A percentile compares a stretch with the other conserved stretches of the same genome.
These are phyloP conservation scores for Erebia epiphron DNA, from an alignment of 2,888 invertebrate genomes.

Conservation along the genomic window DNA sequence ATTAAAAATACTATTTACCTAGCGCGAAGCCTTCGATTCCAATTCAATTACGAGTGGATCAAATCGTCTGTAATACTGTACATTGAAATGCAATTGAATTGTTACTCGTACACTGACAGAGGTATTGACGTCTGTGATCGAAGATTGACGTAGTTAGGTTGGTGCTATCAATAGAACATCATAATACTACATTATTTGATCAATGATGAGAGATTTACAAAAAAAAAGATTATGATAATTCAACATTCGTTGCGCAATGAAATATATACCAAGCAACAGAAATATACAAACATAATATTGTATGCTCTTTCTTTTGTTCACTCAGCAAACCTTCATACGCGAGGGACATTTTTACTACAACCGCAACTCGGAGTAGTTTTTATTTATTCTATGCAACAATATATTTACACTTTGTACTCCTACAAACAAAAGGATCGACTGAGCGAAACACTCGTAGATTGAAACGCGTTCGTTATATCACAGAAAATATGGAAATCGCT, in stretches of 20 bases:
- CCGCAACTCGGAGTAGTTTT: neutral
- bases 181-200: too few relatives aligned
- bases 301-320: neutral
- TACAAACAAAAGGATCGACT: neutral
- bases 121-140: too few relatives aligned
- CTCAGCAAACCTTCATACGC: too few relatives aligned
- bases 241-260: too few relatives aligned
- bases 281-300: too few relatives aligned
- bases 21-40: slow-evolving; percentile 40
- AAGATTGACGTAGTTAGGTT: too few relatives aligned
- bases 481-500: neutral
- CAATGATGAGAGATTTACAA: too few relatives aligned
- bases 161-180: too few relatives aligned
- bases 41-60: slow-evolving; percentile 44
- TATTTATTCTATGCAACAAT: neutral
- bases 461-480: neutral
- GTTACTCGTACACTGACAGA: too few relatives aligned
- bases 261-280: too few relatives aligned
- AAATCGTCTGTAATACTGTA: slow-evolving; percentile 27
- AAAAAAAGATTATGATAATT: too few relatives aligned
- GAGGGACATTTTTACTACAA: neutral
- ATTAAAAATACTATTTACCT: slow-evolving; percentile 52
- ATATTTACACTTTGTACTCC: neutral
- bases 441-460: neutral
- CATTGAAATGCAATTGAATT: neutral